These are phyloP conservation scores for Xestoiulus laeticollis DNA, from an alignment of 2,888 invertebrate genomes.

Conservation along the genomic window DNA sequence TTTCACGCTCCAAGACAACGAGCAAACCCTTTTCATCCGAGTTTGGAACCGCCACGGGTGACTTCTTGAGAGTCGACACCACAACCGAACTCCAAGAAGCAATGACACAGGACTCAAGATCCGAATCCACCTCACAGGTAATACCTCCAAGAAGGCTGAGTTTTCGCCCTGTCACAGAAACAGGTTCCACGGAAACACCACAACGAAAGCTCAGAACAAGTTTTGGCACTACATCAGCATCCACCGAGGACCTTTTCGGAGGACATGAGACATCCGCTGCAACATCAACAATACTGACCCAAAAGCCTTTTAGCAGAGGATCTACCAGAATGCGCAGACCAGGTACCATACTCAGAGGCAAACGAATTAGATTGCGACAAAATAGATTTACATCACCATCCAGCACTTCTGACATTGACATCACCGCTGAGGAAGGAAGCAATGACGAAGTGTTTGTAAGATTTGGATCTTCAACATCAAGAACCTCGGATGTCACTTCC, in stretches of 20 bases:
- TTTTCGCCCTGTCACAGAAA: background rate
- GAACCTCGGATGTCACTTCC: background rate
- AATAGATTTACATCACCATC: background rate
- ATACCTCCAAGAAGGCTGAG: background rate
- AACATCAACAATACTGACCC: background rate
- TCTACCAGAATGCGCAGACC: background rate
- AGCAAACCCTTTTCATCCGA: background rate
- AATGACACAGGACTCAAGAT: background rate
- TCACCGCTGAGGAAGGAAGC: constrained; percentile 39
- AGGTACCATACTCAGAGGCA: background rate
- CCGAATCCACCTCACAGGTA: background rate
- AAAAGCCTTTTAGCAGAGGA: background rate
- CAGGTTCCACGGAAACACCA: background rate
- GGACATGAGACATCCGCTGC: background rate
- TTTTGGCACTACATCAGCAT: background rate
- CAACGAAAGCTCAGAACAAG: background rate
- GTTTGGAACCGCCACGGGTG: background rate
- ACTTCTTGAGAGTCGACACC: background rate
- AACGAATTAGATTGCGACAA: background rate
- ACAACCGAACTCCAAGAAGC: background rate
- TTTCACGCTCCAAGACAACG: background rate
- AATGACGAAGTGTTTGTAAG: constrained; percentile 44
- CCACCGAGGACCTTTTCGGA: background rate
- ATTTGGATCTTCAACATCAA: constrained; percentile 6
- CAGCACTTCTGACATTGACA: constrained; percentile 9